Evolutionary conservation across 1,140 invertebrate genomes (phyloP).

Genomic region (Drosophila paulistorum): DNA sequence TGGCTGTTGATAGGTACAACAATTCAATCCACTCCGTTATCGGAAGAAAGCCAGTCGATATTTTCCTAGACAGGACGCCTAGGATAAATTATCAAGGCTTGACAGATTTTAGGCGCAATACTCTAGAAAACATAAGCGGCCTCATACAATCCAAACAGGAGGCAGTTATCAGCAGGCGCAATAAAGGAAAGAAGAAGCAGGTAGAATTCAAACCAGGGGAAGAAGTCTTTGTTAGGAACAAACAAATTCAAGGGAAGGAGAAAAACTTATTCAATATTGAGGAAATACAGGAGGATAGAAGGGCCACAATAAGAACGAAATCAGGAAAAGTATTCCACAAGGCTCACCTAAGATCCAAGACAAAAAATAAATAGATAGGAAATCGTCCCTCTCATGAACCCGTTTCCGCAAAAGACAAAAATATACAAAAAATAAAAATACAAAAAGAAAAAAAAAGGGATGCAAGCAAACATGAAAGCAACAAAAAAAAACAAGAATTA

Average conservation of each 20-base stretch:
- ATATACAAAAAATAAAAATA: not conserved
- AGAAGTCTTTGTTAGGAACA: not conserved
- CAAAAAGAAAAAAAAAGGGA: not conserved
- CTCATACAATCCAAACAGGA: no score
- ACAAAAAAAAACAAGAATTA: no score
- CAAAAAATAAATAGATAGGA: not conserved
- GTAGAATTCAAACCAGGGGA: not conserved
- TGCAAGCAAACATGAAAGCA: not conserved
- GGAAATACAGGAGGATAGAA: not conserved
- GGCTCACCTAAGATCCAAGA: not conserved
- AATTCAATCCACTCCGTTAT: slow-evolving; percentile 18
- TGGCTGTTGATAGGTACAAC: slow-evolving; percentile 16
- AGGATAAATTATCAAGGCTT: slow-evolving; percentile 1
- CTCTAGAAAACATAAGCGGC: not conserved
- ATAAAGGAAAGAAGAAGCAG: not conserved
- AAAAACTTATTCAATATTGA: not conserved
- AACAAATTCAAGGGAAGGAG: not conserved
- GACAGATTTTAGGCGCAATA: not conserved
- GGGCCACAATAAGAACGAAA: not conserved
- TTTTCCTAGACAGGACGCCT: not conserved
- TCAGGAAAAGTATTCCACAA: not conserved
- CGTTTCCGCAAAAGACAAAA: not conserved
- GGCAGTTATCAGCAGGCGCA: no score
- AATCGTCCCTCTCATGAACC: not conserved
- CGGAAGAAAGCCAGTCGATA: not conserved